phyloP scores from a whole-genome alignment of 2,888 invertebrate genomes.

The Syrista parreyssii region DNA sequence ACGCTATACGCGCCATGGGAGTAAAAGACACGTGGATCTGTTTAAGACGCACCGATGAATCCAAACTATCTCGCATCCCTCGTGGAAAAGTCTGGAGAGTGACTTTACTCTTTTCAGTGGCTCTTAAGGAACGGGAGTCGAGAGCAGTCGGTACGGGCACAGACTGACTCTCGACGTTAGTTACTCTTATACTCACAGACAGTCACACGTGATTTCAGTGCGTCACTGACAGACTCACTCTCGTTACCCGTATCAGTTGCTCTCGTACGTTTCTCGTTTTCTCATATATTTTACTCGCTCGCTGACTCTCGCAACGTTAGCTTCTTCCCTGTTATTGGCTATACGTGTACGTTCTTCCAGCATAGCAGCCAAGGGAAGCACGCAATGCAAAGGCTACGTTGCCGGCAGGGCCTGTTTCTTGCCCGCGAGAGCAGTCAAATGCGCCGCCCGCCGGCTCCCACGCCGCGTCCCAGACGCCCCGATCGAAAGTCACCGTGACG shows the following conservation, averaged over 20 bases:
- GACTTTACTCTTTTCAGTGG: background rate
- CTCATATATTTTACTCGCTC: too few species aligned
- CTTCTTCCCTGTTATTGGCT: too few species aligned
- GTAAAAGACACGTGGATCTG: too few species aligned
- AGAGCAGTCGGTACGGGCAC: background rate
- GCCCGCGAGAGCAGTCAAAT: slow-evolving; percentile 3
- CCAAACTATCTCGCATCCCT: too few species aligned
- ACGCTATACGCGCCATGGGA: too few species aligned
- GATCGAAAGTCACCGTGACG: slow-evolving; percentile 6
- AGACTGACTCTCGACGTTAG: background rate
- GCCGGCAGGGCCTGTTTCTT: slow-evolving; percentile 1
- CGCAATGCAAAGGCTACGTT: background rate
- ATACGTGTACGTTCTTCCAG: too few species aligned
- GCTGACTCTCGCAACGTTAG: too few species aligned
- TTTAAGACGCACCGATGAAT: too few species aligned
- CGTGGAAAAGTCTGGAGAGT: background rate
- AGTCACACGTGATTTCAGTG: slow-evolving; percentile 1
- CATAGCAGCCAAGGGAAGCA: too few species aligned
- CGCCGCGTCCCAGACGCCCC: slow-evolving; percentile 4
- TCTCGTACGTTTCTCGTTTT: too few species aligned
- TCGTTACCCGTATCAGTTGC: too few species aligned
- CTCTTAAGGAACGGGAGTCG: background rate
- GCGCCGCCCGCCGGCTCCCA: background rate
- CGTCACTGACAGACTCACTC: background rate
- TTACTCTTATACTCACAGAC: background rate